These are phyloP conservation scores for Menidia beryllina DNA, from an alignment of 2,113 vertebrate genomes.

Conservation along the genomic window DNA sequence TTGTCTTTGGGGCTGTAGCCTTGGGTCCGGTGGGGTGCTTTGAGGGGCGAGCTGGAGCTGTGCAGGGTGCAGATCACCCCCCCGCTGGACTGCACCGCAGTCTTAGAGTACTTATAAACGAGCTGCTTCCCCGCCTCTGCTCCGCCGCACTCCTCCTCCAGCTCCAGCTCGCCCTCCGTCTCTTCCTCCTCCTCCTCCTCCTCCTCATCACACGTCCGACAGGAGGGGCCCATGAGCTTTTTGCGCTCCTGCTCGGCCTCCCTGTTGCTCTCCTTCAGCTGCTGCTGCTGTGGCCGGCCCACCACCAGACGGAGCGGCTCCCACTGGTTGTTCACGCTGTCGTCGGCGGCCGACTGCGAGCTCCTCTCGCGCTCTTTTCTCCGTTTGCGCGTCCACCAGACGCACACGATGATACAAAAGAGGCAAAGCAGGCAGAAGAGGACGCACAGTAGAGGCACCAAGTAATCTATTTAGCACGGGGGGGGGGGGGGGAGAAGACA, in stretches of 20 bases:
- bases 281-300: conserved; percentile 78
- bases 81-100: conserved; percentile 85
- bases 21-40: conserved; percentile 87
- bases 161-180: conserved; percentile 72
- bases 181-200: conserved; percentile 79
- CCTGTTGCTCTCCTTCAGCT: conserved; percentile 85
- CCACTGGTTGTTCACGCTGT: conserved; percentile 94
- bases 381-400: conserved; percentile 96
- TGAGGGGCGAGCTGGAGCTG: conserved; percentile 82
- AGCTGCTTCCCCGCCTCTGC: conserved; percentile 88
- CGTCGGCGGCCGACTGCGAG: conserved; percentile 77
- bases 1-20: conserved; percentile 92
- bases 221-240: conserved; percentile 91
- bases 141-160: conserved; percentile 74
- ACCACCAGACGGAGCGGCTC: conserved; percentile 89
- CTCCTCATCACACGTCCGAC: conserved; percentile 84
- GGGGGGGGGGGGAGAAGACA: neutral
- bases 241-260: conserved; percentile 91
- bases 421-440: conserved; percentile 90
- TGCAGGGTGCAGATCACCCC: conserved; percentile 83
- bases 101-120: conserved; percentile 86
- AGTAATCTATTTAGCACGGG: conserved; percentile 81
- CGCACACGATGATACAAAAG: conserved; percentile 89
- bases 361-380: conserved; percentile 95
- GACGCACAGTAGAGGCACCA: conserved; percentile 88